A percentile compares a stretch with the other conserved stretches of the same genome.
phyloP scores from a whole-genome alignment of 2,113 vertebrate genomes.

The Shinisaurus crocodilurus region DNA sequence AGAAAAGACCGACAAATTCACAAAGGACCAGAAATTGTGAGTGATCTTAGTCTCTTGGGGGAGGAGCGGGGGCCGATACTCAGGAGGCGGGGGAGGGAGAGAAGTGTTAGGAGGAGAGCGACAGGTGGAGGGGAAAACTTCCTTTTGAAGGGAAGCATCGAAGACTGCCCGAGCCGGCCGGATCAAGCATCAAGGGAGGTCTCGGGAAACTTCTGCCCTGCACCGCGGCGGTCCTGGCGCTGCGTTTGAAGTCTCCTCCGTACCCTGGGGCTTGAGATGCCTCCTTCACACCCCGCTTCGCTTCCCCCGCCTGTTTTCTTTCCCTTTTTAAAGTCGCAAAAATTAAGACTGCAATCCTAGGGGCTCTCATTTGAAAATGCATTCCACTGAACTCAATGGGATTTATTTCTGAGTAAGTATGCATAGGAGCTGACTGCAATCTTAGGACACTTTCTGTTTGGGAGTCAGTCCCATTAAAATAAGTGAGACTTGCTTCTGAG shows the following conservation, averaged over 20 bases:
- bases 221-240: background rate
- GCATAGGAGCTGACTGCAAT: background rate
- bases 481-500: background rate
- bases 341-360: background rate
- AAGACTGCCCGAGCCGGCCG: background rate
- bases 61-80: background rate
- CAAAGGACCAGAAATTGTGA: background rate
- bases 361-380: background rate
- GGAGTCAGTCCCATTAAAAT: background rate
- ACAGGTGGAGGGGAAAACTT: background rate
- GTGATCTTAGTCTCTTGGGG: background rate
- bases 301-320: background rate
- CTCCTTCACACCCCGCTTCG: background rate
- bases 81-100: too few relatives aligned
- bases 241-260: background rate
- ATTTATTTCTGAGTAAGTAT: background rate
- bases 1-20: background rate
- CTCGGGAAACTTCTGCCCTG: background rate
- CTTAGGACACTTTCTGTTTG: background rate
- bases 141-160: fast-evolving
- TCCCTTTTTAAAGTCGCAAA: background rate
- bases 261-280: background rate
- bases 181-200: too few relatives aligned
- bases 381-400: background rate
- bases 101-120: background rate